Percentiles rank a stretch among this genome's conserved stretches.
Conservation (phyloP, 2,113 vertebrate species). For the Lampris incognitus region DNA sequence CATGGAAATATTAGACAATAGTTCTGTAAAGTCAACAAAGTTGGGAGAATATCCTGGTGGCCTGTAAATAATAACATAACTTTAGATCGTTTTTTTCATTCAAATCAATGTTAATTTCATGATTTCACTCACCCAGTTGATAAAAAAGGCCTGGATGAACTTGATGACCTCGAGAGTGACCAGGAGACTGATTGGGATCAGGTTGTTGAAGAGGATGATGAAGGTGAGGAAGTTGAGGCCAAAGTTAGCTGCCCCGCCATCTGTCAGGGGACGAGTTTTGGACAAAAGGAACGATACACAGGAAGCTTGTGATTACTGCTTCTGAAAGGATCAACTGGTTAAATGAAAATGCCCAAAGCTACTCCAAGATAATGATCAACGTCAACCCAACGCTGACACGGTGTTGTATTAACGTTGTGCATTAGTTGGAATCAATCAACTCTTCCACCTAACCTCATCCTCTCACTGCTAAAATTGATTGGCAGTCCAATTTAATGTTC, state of each 20-base stretch:
- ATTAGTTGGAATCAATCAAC: slow-evolving; percentile 76
- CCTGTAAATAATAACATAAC: no score
- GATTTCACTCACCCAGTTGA: slow-evolving; percentile 94
- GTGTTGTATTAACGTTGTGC: slow-evolving; percentile 67
- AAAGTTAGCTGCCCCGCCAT: slow-evolving; percentile 96
- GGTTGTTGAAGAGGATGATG: slow-evolving; percentile 99
- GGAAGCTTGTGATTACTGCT: slow-evolving; percentile 50
- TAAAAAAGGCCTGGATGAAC: slow-evolving; percentile 98
- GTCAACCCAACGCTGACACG: slow-evolving; percentile 67
- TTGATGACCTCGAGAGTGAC: slow-evolving; percentile 99
- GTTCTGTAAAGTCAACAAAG: no score
- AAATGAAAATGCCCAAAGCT: slow-evolving; percentile 72
- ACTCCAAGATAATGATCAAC: slow-evolving; percentile 73
- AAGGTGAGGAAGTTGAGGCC: slow-evolving; percentile 99
- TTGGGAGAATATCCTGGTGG: no score
- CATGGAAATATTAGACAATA: no score
- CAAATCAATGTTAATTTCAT: no score
- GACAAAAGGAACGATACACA: slow-evolving; percentile 70
- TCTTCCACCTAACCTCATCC: slow-evolving; percentile 76
- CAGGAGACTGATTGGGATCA: slow-evolving; percentile 98
- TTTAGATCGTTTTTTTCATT: no score
- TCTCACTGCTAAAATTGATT: slow-evolving; percentile 67
- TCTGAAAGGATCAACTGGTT: slow-evolving; percentile 22
- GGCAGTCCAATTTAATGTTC: slow-evolving; percentile 71
- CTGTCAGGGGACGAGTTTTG: slow-evolving; percentile 80